A percentile compares a stretch with the other conserved stretches of the same genome.
phyloP scores from a whole-genome alignment of 2,888 invertebrate species.

The Watsonalla cultraria region DNA sequence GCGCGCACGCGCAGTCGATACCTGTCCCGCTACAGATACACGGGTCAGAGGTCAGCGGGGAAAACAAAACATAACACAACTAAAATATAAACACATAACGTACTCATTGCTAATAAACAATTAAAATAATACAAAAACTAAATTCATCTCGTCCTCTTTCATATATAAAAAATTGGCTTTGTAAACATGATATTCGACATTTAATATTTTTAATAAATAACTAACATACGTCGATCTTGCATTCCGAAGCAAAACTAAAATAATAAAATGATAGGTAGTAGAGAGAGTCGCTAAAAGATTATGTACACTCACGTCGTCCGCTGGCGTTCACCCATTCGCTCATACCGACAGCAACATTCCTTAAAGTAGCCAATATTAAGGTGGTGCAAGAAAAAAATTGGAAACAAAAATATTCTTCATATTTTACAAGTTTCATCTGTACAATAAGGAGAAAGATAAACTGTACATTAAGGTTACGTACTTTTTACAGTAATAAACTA shows the following conservation, averaged over 20 bases:
- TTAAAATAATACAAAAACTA: slow-evolving; percentile 61
- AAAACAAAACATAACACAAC: slow-evolving; percentile 80
- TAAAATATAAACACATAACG: slow-evolving; percentile 75
- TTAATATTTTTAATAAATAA: slow-evolving; percentile 20
- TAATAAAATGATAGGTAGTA: slow-evolving; percentile 46
- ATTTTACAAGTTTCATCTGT: slow-evolving; percentile 76
- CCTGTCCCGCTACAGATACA: slow-evolving; percentile 95
- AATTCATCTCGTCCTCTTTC: slow-evolving; percentile 59
- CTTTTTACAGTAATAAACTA: slow-evolving; percentile 76
- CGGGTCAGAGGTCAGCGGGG: slow-evolving; percentile 85
- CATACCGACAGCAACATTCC: slow-evolving; percentile 83
- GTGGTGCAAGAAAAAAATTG: slow-evolving; percentile 84
- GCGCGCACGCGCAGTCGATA: slow-evolving; percentile 97
- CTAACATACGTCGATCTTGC: slow-evolving; percentile 59
- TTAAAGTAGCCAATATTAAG: slow-evolving; percentile 81
- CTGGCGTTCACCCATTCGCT: slow-evolving; percentile 53
- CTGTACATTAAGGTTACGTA: slow-evolving; percentile 73
- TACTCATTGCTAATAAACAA: slow-evolving; percentile 73
- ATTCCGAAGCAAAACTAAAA: slow-evolving; percentile 72
- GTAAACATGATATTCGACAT: slow-evolving; percentile 19
- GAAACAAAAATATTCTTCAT: slow-evolving; percentile 80
- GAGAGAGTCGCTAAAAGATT: slow-evolving; percentile 44
- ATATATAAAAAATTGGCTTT: slow-evolving; percentile 32
- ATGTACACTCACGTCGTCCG: slow-evolving; percentile 56
- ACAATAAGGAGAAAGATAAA: slow-evolving; percentile 72